A percentile compares a stretch with the other conserved stretches of the same genome.
These are phyloP conservation scores for Plotosus lineatus DNA, from an alignment of 2,113 vertebrate species.

Conservation along the genomic window DNA sequence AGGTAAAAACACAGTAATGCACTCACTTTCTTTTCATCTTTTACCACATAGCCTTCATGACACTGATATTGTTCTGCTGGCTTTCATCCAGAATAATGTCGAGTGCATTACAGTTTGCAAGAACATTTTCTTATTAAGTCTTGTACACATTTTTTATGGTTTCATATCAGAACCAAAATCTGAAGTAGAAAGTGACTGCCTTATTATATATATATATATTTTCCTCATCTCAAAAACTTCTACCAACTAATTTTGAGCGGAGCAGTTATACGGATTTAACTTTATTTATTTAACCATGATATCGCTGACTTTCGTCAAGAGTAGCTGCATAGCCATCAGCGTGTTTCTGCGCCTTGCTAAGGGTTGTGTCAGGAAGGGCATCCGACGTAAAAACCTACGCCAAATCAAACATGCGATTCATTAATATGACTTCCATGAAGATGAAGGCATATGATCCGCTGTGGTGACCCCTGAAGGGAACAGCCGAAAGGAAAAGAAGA, in stretches of 20 bases:
- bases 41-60: background rate
- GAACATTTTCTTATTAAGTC: background rate
- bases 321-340: no score
- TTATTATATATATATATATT: no score
- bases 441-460: no score
- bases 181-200: conserved; percentile 49
- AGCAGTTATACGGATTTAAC: background rate
- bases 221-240: background rate
- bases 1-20: conserved; percentile 40
- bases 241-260: background rate
- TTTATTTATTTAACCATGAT: background rate
- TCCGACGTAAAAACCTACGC: no score
- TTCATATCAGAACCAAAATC: conserved; percentile 42
- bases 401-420: no score
- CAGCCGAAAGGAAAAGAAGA: no score
- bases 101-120: background rate
- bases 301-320: no score
- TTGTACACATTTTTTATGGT: conserved; percentile 15
- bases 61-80: background rate
- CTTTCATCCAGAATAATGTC: background rate
- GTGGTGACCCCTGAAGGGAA: no score
- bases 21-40: background rate
- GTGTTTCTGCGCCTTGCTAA: no score
- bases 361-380: no score
- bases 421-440: no score